A percentile compares a stretch with the other conserved stretches of the same genome.
Evolutionary conservation across 2,888 invertebrate species (phyloP).

Genomic region (Himalopsyche tibetana): DNA sequence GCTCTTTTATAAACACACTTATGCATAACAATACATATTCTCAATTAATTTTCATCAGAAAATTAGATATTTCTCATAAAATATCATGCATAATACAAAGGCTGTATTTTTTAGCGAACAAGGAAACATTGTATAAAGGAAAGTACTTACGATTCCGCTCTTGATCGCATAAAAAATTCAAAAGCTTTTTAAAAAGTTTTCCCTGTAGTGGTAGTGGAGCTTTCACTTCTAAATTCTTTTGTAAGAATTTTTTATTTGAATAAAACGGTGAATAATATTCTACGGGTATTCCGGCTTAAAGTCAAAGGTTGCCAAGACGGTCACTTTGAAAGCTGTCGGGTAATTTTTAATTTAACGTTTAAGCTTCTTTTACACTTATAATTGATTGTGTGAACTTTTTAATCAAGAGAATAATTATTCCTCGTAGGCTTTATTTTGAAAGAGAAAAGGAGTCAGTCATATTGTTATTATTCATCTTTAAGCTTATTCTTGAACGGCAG

Average conservation of each 20-base stretch:
- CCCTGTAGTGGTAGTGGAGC: background rate
- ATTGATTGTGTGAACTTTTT: no score
- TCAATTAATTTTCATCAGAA: no score
- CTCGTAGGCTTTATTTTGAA: no score
- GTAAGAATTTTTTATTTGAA: conserved; percentile 9
- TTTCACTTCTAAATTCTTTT: conserved; percentile 25
- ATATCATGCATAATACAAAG: no score
- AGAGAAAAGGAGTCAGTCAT: no score
- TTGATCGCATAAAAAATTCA: conserved; percentile 32
- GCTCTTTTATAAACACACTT: no score
- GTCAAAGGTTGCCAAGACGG: background rate
- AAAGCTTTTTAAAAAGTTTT: conserved; percentile 13
- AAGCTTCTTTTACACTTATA: no score
- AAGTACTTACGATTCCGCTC: background rate
- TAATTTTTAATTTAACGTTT: background rate
- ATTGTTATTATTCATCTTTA: no score
- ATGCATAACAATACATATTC: no score
- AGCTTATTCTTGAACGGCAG: no score
- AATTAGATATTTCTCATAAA: no score
- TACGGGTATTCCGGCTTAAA: background rate
- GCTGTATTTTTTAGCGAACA: background rate
- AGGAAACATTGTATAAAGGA: background rate
- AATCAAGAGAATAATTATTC: no score
- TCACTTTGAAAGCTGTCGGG: background rate
- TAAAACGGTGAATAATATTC: background rate